Evolutionary conservation across 2,888 invertebrate genomes (phyloP).

Genomic region (Camptogramma bilineatum): DNA sequence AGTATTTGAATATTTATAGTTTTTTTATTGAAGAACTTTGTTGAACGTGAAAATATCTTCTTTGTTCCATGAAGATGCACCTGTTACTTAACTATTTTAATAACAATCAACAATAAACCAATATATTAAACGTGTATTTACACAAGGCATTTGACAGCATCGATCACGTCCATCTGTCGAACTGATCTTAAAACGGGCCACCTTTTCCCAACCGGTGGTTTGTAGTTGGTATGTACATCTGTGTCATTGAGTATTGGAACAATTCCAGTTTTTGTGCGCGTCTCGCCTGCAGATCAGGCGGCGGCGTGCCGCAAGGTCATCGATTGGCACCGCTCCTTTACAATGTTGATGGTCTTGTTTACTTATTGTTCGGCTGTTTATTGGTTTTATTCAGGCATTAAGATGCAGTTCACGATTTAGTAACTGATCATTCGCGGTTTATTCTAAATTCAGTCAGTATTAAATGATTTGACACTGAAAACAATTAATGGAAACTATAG

Average conservation of each 20-base stretch:
- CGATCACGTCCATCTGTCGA: constrained; percentile 34
- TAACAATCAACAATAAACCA: constrained; percentile 4
- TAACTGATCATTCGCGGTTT: neutral
- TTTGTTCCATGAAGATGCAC: constrained; percentile 2
- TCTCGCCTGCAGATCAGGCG: constrained; percentile 60
- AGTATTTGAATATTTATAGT: too few relatives aligned
- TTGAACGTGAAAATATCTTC: neutral
- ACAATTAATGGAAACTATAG: too few relatives aligned
- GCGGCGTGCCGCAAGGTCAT: constrained; percentile 68
- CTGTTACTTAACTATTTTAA: constrained; percentile 12
- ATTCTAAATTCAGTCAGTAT: too few relatives aligned
- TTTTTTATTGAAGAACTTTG: too few relatives aligned
- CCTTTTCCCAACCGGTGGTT: constrained; percentile 38
- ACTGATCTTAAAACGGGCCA: constrained; percentile 35
- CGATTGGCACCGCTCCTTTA: constrained; percentile 50
- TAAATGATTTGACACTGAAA: too few relatives aligned
- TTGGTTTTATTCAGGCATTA: constrained; percentile 21
- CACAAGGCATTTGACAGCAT: constrained; percentile 37
- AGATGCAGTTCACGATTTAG: constrained; percentile 2
- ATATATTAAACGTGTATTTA: constrained; percentile 10
- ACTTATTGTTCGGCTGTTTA: constrained; percentile 25
- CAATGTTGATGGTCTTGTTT: constrained; percentile 39
- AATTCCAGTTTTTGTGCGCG: constrained; percentile 64
- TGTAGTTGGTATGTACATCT: constrained; percentile 36
- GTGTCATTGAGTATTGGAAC: constrained; percentile 57